These are phyloP conservation scores for Brachypteracias leptosomus DNA, from an alignment of 2,113 vertebrate genomes.

Conservation along the genomic window DNA sequence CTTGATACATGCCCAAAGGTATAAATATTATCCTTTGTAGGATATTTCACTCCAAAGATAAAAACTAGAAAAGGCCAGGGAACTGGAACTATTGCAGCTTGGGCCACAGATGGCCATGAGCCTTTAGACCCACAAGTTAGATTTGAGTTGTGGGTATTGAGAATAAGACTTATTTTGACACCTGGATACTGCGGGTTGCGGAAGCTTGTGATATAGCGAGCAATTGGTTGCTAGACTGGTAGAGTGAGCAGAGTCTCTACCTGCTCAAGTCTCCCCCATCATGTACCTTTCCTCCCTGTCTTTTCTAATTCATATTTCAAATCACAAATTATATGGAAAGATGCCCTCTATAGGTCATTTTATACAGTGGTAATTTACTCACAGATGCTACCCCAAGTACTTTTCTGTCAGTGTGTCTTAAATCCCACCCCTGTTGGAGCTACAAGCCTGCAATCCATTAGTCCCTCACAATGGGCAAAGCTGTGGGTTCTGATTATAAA, in stretches of 20 bases:
- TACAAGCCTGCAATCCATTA: neutral
- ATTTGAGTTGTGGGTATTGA: neutral
- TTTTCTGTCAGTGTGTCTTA: neutral
- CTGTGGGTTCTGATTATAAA: neutral
- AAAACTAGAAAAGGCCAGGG: neutral
- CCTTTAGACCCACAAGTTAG: neutral
- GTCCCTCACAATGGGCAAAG: neutral
- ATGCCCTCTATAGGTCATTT: neutral
- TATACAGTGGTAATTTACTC: neutral
- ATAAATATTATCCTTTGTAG: rapidly evolving
- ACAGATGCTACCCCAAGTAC: neutral
- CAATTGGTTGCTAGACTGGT: neutral
- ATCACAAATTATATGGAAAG: neutral
- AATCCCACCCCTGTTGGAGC: neutral
- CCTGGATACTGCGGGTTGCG: neutral
- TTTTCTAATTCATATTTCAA: neutral
- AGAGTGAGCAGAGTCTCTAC: neutral
- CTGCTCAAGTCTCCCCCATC: neutral
- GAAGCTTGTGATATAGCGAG: neutral
- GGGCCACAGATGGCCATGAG: neutral
- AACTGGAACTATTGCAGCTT: neutral
- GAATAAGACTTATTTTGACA: neutral
- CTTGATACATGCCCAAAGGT: rapidly evolving
- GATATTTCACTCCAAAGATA: neutral
- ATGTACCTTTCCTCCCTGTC: neutral